Evolutionary conservation across 2,113 vertebrate genomes (phyloP).

Genomic region (Barbus barbus): DNA sequence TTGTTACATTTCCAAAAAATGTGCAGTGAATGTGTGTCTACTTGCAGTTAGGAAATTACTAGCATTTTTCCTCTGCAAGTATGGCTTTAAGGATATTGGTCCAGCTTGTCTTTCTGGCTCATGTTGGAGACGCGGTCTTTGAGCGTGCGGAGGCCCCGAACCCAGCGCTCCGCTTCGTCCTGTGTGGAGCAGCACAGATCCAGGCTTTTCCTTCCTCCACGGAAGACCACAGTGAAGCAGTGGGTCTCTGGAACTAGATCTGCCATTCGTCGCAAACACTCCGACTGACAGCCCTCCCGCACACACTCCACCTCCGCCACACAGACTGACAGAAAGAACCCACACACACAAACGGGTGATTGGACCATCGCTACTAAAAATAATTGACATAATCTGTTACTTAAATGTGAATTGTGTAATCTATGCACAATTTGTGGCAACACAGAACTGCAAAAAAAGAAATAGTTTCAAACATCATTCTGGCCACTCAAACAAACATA

Average conservation of each 20-base stretch:
- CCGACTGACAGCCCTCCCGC: constrained; percentile 87
- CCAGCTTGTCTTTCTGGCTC: constrained; percentile 91
- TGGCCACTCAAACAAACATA: background rate
- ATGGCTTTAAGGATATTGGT: constrained; percentile 89
- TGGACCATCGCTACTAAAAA: background rate
- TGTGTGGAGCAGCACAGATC: constrained; percentile 81
- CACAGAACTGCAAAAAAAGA: background rate
- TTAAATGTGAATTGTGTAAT: background rate
- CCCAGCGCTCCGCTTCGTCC: constrained; percentile 86
- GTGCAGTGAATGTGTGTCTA: too few relatives aligned
- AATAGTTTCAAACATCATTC: background rate
- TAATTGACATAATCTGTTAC: background rate
- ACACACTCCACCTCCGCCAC: constrained; percentile 87
- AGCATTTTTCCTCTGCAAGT: background rate
- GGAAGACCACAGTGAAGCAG: constrained; percentile 91
- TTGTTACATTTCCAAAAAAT: too few relatives aligned
- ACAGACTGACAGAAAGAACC: constrained; percentile 74
- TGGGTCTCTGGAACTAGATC: constrained; percentile 73
- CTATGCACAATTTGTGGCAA: background rate
- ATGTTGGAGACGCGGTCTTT: constrained; percentile 82
- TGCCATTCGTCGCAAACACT: constrained; percentile 80
- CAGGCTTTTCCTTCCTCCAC: constrained; percentile 84
- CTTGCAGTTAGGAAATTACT: background rate
- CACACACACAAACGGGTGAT: background rate
- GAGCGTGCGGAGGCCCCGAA: constrained; percentile 84